phyloP scores from a whole-genome alignment of 2,797 vertebrate genomes.

The Acanthopagrus latus region DNA sequence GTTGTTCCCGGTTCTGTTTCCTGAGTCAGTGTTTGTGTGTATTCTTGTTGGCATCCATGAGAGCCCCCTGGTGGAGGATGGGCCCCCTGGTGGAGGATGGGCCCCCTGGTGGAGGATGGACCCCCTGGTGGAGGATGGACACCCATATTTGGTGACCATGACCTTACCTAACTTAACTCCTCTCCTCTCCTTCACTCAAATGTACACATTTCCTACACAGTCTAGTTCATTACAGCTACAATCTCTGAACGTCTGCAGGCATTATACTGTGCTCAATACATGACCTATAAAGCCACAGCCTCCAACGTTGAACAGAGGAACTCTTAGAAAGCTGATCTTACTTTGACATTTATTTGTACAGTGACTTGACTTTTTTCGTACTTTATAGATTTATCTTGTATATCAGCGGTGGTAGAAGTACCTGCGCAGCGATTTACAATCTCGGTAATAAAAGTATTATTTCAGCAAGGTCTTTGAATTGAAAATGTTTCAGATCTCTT shows the following conservation, averaged over 20 bases:
- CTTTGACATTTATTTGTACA: neutral
- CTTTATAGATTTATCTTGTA: neutral
- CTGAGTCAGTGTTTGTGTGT: conserved; percentile 21
- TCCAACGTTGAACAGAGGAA: neutral
- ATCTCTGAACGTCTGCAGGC: conserved; percentile 4
- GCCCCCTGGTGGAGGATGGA: too few relatives aligned
- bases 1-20: neutral
- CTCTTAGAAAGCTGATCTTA: neutral
- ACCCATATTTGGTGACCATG: conserved; percentile 87
- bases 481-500: conserved; percentile 18
- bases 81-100: conserved; percentile 70
- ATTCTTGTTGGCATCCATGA: conserved; percentile 88
- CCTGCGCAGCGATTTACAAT: conserved; percentile 11
- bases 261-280: conserved; percentile 10
- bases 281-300: neutral
- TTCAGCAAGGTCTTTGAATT: conserved; percentile 5
- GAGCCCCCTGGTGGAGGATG: conserved; percentile 73
- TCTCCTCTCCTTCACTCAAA: neutral
- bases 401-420: neutral
- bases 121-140: conserved; percentile 87
- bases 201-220: conserved; percentile 13
- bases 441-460: conserved; percentile 21
- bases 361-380: neutral
- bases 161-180: conserved; percentile 84
- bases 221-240: conserved; percentile 11